Evolutionary conservation across 2,113 vertebrate species (phyloP).

Genomic region (Corythornis madagascariensis): DNA sequence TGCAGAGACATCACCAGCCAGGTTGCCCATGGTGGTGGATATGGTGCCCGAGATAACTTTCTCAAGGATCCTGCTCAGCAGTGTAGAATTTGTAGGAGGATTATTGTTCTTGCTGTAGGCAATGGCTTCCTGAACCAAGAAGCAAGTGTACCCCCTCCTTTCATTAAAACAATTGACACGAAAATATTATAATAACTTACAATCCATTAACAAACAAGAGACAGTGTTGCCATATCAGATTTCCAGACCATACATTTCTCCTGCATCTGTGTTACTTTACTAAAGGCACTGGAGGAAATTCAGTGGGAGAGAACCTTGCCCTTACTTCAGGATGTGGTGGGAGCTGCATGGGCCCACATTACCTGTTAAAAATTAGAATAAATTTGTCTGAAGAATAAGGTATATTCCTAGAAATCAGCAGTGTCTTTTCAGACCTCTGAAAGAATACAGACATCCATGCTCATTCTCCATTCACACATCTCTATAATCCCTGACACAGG

Average conservation of each 20-base stretch:
- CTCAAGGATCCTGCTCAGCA: not conserved
- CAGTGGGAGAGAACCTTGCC: not conserved
- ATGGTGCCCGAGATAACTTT: not conserved
- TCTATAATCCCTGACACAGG: not conserved
- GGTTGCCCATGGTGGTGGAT: no score
- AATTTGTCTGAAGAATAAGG: not conserved
- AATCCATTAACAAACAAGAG: not conserved
- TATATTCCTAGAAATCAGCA: not conserved
- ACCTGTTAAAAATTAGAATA: not conserved
- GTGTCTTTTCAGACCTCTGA: not conserved
- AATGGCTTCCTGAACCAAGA: not conserved
- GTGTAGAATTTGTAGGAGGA: not conserved
- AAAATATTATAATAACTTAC: not conserved
- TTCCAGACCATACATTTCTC: not conserved
- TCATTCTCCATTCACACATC: not conserved
- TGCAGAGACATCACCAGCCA: not conserved
- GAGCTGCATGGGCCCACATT: not conserved
- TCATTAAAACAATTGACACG: not conserved
- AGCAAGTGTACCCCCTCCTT: not conserved
- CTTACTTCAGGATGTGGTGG: not conserved
- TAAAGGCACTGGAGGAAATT: not conserved
- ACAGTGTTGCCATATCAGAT: not conserved
- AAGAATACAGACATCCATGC: not conserved
- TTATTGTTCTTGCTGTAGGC: not conserved
- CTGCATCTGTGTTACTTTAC: not conserved